Evolutionary conservation across 2,113 vertebrate genomes (phyloP), one percentile per base, ranked within the genome.

Genomic region (Beaufortia kweichowensis): DNA sequence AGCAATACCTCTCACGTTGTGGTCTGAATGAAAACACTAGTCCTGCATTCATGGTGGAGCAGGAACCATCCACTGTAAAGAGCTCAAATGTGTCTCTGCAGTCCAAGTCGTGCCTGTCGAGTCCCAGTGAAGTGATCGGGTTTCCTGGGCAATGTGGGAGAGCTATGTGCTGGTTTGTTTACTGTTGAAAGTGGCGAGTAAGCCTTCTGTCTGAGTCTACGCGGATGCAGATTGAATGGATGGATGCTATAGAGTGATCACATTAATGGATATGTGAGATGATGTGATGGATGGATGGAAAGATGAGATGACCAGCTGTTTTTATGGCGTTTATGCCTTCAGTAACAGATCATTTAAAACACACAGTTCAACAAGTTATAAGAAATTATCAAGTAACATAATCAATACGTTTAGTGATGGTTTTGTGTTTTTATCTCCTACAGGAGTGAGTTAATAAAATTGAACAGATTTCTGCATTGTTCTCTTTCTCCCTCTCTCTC

Each of bases 131-230:
- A 64, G 28, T 31, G 77, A 83, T 89, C 84, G 79, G 60, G 72
- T 89, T 86, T 87, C 85, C 33, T 15, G 73, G 73, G 39, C 86
- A 79, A 87, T 85, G 83, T 82, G 81, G 80, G 56, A 73, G 76
- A 76, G 60, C 73, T 46, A 50, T 57, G 53, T 33, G 35, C 31
- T 41, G 53, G 39, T 57, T 19, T 57, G 68, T 50, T 71, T 69
- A 35, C 41, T 14, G 12, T 5, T 1, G 48, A n/a, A n/a, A n/a
- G n/a, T n/a, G n/a, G n/a, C n/a, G n/a, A n/a, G n/a, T n/a, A n/a
- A n/a, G n/a, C n/a, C n/a, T n/a, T n/a, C 67, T 56, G 48, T 69
- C 67, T 12, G 43, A 69, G 48, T 69, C 67, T 55, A n/a, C 48
- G 12, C 28, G 35, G 67, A 48, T 57, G 53, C n/a, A n/a, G n/a